Evolutionary conservation across 2,113 vertebrate genomes (phyloP), one percentile per base, ranked within the genome.

Genomic region (Amblyopsis rosae): DNA sequence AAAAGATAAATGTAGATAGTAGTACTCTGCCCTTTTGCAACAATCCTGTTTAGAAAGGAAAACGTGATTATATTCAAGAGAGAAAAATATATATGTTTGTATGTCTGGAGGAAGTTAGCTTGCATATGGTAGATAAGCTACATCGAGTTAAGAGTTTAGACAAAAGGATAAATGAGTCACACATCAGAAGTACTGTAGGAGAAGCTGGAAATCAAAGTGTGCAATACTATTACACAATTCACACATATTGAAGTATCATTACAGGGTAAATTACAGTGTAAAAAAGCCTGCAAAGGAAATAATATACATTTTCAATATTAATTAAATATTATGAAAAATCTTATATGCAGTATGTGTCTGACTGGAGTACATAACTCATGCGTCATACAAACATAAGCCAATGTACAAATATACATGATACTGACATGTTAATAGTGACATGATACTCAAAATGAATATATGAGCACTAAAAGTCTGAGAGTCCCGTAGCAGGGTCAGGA

Each of bases 191-290:
- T n/a, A n/a, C n/a, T n/a, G n/a, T 8, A 41, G 35, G 32, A 54
- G 67, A 56, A 59, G 12, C 47, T 35, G 51, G 35, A 41, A 67
- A 57, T 62, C 56, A 69, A 41, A 51, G 11, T 9, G 32, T 59
- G 56, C 32, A 56, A 54, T 76, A 69, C 69, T 51, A 19, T 60
- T 56, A 76, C 47, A 41, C 46, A 41, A 41, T 61, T 70, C 55
- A 53, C 19, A 67, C 47, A 6, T 46, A 55, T 76, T 69, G 75
- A 77, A 71, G 51, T 59, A 66, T 64, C 54, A 47, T 69, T 73
- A 63, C 17, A 48, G 7, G 35, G 35, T 7, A 41, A 6, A 7
- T 41, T 41, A 41, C 7, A 7, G 7, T 41, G 35, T 6, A 41
- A 41, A 41, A 6, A 41, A 41, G 4, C 7, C 4, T 6, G 35